Base-by-base conservation (phyloP, 2,888 invertebrate genomes). In the Ophioninae sp. region DNA sequence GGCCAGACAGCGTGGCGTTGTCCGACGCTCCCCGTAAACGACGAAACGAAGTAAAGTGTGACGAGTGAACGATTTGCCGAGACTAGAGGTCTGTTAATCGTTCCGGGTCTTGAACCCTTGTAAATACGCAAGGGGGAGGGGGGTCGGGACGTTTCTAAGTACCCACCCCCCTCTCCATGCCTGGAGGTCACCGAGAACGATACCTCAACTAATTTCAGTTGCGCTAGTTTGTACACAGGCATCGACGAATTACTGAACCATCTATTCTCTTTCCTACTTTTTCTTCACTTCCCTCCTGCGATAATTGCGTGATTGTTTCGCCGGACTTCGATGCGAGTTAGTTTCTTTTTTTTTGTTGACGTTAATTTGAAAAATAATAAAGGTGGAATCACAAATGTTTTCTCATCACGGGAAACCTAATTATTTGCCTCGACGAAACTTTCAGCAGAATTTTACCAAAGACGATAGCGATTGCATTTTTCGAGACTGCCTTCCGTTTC, bases 1-100 rank as follows among this genome's bases (percentile, higher is more conserved):
- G 51, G 23, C 68, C n/a, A 56, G 58, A 71, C 71, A 37, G 71
- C 71, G 23, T 30, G 58, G 30, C 69, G 56, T 58, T 30, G 37
- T 44, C 51, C 17, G 8, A 17, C 7, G 17, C 51, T n/a, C 41
- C 67, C 0, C 10, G 41, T 6, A 20, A 22, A 67, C 69, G n/a
- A 69, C 6, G 23, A 69, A 22, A 56, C 17, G 22, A 68, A n/a
- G 22, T 30, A 65, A 65, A 64, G 13, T 23, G 51, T 37, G 51
- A 65, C 64, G 44, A 75, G 65, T 51, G 64, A 22, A 44, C 20
- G 37, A 51, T 75, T 51, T 56, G 64, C 30, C 64, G 37, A n/a
- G 51, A 64, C 56, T 75, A 64, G 20, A 13, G 51, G 65, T 37
- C 56, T 37, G 64, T 75, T 65, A 75, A 67, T 67, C 67, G 67